Conservation (phyloP, 2,888 invertebrate genomes). For the Leptura quadrifasciata region DNA sequence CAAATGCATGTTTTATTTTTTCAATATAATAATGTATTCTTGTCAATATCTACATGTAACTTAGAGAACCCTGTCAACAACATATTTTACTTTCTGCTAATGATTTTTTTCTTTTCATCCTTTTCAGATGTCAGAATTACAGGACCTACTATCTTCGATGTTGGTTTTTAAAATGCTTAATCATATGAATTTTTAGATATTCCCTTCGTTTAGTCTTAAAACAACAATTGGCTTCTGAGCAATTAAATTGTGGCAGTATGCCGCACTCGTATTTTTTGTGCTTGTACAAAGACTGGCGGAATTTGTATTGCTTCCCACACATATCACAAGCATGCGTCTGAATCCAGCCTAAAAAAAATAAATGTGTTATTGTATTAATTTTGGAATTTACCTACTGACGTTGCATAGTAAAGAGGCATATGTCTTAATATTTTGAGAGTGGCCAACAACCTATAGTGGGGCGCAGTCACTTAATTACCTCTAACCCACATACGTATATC, state of each 20-base stretch:
- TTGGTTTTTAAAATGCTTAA: constrained; percentile 30
- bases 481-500: too few relatives aligned
- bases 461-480: too few relatives aligned
- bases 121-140: background rate
- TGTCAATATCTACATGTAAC: too few relatives aligned
- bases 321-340: constrained; percentile 24
- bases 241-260: constrained; percentile 80
- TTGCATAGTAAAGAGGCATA: too few relatives aligned
- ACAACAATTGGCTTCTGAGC: constrained; percentile 85
- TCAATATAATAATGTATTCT: too few relatives aligned
- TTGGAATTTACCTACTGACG: background rate
- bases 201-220: constrained; percentile 89
- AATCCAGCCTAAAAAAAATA: constrained; percentile 8
- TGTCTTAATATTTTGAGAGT: too few relatives aligned
- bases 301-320: constrained; percentile 43
- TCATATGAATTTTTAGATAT: constrained; percentile 86
- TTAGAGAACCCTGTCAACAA: too few relatives aligned
- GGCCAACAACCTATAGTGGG: too few relatives aligned
- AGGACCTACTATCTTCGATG: background rate
- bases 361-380: background rate
- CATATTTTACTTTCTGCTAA: too few relatives aligned
- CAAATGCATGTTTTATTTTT: too few relatives aligned
- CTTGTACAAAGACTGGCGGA: constrained; percentile 38
- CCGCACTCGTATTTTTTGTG: constrained; percentile 59
- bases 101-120: background rate